Conservation (phyloP, 2,113 vertebrate species). For the Equus przewalskii region DNA sequence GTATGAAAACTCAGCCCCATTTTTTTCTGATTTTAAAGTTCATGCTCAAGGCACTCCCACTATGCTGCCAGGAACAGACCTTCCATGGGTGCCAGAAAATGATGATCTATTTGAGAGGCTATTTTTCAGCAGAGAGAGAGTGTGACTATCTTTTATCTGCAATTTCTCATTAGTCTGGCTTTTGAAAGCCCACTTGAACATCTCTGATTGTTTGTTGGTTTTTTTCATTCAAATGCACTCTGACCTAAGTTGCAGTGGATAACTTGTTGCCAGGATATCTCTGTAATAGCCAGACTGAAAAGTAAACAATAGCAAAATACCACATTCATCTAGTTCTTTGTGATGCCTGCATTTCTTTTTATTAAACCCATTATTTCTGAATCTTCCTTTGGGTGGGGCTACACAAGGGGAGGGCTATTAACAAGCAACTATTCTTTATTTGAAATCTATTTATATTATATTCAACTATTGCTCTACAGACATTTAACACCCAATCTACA, state of each 20-base stretch:
- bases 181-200: conserved; percentile 69
- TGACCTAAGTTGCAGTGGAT: conserved; percentile 55
- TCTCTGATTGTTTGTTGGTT: conserved; percentile 63
- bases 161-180: conserved; percentile 69
- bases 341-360: conserved; percentile 44
- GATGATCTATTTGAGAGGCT: conserved; percentile 51
- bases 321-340: conserved; percentile 47
- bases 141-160: conserved; percentile 29
- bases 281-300: conserved; percentile 61
- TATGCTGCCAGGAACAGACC: background rate
- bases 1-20: background rate
- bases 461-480: conserved; percentile 22
- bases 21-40: conserved; percentile 45
- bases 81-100: conserved; percentile 65
- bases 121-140: conserved; percentile 41
- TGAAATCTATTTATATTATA: conserved; percentile 44
- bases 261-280: conserved; percentile 66
- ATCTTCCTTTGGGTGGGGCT: background rate
- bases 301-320: conserved; percentile 62
- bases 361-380: conserved; percentile 55
- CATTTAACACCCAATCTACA: conserved; percentile 33
- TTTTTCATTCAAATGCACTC: conserved; percentile 50
- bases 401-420: conserved; percentile 37
- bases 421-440: conserved; percentile 14
- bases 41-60: background rate